Evolutionary conservation across 2,113 vertebrate species (phyloP), one percentile per base, ranked within the genome.

Genomic region (Oreochromis aureus): DNA sequence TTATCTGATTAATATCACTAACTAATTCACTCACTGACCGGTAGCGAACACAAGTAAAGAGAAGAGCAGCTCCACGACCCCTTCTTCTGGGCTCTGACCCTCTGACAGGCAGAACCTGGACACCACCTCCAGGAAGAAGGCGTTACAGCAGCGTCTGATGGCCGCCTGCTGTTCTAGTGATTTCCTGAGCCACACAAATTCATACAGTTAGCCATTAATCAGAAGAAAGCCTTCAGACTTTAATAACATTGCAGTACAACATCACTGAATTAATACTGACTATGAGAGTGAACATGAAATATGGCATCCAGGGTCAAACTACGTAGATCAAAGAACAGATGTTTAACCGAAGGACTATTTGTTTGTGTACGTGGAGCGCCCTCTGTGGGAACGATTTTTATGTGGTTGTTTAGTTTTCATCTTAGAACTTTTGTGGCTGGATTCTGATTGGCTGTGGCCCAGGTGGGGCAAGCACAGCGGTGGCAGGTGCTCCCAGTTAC

Each of bases 81-180:
- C 94, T 8, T 95, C 95, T n/a, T 24, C 34, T 1, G 96, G 96
- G 0, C 5, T 78, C 56, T 76, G 90, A 2, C 80, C 93, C 73
- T 96, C 92, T 2, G 91, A 91, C 54, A 97, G 91, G 54, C 93
- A 96, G 93, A 96, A 97, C 39, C 95, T 89, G 82, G 96, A 97
- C 89, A 97, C 95, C 88, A 96, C 94, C 85, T 97, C 96, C 94
- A 97, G 94, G 95, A 97, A 97, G 93, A 96, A 97, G 84, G 90
- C 30, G 85, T 96, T 96, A 59, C 96, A 97, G 89, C 84, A 87
- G 82, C 8, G 34, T n/a, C 93, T 92, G 58, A 96, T 30, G 7
- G 51, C 6, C 0, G 56, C 30, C 16, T 96, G 94, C 86, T 95
- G 92, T 41, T 85, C 53, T 1, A 97, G 90, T 0, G 94, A 87